Base-by-base conservation (phyloP, 2,113 vertebrate species). In the Tapirus terrestris region DNA sequence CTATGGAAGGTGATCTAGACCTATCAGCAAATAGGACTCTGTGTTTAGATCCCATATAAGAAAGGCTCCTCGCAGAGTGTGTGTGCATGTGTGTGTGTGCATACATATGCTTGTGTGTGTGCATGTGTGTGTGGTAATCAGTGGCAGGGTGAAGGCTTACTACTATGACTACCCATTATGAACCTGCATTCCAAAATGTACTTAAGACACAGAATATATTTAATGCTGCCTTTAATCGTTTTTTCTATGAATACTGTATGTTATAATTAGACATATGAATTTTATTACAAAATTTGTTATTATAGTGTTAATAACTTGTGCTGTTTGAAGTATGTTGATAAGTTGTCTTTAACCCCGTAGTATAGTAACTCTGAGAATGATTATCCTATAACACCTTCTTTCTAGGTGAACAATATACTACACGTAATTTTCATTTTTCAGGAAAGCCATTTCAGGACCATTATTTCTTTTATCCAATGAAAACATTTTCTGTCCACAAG, bases 251-350 rank as follows among this genome's bases (percentile, higher is more conserved):
- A 93, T 95, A 63, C 73, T 72, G 83, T 81, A 53, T 81, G n/a
- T 84, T 56, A 21, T 75, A 51, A 72, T 58, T 91, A 77, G 93
- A 89, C 56, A 25, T 77, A 36, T 14, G 12, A 93, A 84, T 65
- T 89, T 91, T 56, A 91, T 96, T 88, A 60, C 33, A 51, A 48
- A 70, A 86, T 94, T 96, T 95, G 43, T 87, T 96, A 70, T 58
- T 63, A 58, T 11, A n/a, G 7, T n/a, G 45, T 97, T 94, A 92
- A 73, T 93, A 83, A 80, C 33, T 16, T 95, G 16, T 82, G 48
- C 53, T 91, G 3, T 85, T 89, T 76, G 43, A 67, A 92, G 33
- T 68, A 87, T 21, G 72, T 45, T 81, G 27, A 14, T 60, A 27
- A 68, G 14, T 82, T 72, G 39, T 70, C 45, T 68, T 95, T 45